Evolutionary conservation across 2,113 vertebrate genomes (phyloP), one percentile per base, ranked within the genome.

Genomic region (Saguinus midas): DNA sequence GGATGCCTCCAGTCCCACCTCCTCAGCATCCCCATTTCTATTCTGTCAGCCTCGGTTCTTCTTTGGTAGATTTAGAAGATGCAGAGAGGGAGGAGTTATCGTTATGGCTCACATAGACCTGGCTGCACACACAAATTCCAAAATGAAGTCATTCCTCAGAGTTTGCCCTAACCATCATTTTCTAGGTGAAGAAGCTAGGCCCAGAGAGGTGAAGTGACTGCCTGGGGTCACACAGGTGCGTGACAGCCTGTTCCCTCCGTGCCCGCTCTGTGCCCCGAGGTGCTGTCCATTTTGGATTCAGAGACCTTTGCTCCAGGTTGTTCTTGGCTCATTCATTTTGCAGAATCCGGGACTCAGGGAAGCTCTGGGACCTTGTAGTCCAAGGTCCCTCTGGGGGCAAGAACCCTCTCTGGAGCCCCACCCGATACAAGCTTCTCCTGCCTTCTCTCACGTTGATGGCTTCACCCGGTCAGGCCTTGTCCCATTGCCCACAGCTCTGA

Each of bases 391-490:
- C 21, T 0, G 7, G 45, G 55, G 16, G 1, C 29, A 25, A 43
- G 43, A 40, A 83, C 25, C 3, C 40, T 72, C 21, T 37, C 23
- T 18, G 5, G 2, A 61, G 43, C 18, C n/a, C 37, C 10, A 13
- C 91, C 73, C 11, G 73, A 20, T 1, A 40, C 10, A 43, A 9
- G 20, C 82, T 80, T 29, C 43, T 5, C 35, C 8, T 27, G 0
- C 21, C 37, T 16, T 27, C 37, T 37, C 29, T 32, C 0, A 0
- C 58, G 37, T 9, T 1, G 3, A 18, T 9, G 50, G 48, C 70
- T 68, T 18, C 8, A 12, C 3, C 10, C 0, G 21, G 35, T 2
- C 17, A 5, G 0, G 0, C 43, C 23, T 14, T 32, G 70, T 17
- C 16, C 61, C 37, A 3, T 21, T 48, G 29, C 57, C 25, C 23